Evolutionary conservation across 1,140 invertebrate species (phyloP), one percentile per base, ranked within the genome.

Genomic region (Leptestheria dahalacensis): DNA sequence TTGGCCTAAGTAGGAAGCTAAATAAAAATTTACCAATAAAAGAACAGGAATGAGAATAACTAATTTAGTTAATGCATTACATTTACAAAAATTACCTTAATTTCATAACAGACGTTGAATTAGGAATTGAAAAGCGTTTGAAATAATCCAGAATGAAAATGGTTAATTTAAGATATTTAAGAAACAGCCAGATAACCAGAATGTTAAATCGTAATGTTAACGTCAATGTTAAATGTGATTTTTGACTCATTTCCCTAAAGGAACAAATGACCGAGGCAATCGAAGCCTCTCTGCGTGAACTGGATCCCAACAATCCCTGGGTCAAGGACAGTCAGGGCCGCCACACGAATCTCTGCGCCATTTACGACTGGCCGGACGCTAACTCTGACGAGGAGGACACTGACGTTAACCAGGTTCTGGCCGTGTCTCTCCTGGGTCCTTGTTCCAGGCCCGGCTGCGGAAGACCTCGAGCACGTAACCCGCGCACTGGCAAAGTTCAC

Each of bases 351-450:
- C 68, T 82, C 59, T 73, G 72, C 66, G 72, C 78, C 25, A 71
- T 81, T 21, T 75, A 78, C 62, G 78, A 82, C 65, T 82, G 79
- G 79, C 79, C 80, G 21, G 76, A 77, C 64, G 71, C 72, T 62
- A 79, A 80, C 62, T 78, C 76, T 47, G 79, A 82, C 66, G 77
- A 80, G 61, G 77, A 78, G 63, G 64, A 60, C 59, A 57, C 53
- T 10, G 53, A 55, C 33, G 21, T 55, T 11, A 63, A 63, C 33
- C 64, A 63, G 26, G 62, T 61, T 12, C 51, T 65, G 15, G 61
- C 64, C 15, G 48, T 64, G 12, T 62, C 61, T 28, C 25, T 67
- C 26, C 54, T 65, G 47, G 67, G 66, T 76, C 75, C 33, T 2
- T 55, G 53, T 29, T 71, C 59, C 62, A 20, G 56, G 72, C 18